Conservation (phyloP, 2,797 vertebrate genomes). For the Emydoidea blandingii region DNA sequence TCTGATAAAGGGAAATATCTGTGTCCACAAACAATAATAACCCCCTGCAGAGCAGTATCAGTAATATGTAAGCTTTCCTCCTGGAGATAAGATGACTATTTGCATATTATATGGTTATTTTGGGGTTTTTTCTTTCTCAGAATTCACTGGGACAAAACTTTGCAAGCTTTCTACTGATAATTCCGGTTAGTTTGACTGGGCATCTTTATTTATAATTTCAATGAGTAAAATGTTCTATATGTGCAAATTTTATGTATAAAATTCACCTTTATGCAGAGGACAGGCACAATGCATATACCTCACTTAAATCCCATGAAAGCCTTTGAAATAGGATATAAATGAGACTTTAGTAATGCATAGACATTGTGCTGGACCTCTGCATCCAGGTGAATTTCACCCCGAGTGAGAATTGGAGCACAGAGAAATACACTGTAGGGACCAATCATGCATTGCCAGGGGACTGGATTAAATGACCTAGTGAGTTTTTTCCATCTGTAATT, state of each 20-base stretch:
- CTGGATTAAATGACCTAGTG: neutral
- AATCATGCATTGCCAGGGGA: neutral
- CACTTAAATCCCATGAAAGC: neutral
- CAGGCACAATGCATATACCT: neutral
- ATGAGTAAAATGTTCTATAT: neutral
- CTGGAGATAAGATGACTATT: neutral
- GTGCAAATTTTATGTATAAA: neutral
- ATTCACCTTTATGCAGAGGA: neutral
- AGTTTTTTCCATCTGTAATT: neutral
- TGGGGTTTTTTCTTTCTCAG: neutral
- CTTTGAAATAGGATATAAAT: neutral
- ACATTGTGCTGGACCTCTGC: neutral
- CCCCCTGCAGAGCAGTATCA: neutral
- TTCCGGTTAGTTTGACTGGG: neutral
- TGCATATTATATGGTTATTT: neutral
- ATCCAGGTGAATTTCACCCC: neutral
- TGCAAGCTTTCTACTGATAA: neutral
- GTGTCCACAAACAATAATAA: neutral
- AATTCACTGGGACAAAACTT: neutral
- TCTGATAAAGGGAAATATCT: neutral
- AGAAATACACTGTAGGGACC: neutral
- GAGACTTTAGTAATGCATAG: fast-evolving
- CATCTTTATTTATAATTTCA: fast-evolving
- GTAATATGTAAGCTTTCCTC: neutral
- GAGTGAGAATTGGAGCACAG: neutral